Percentiles rank a stretch among this genome's conserved stretches.
phyloP scores from a whole-genome alignment of 2,888 invertebrate genomes.

The Nomada lathburiana region DNA sequence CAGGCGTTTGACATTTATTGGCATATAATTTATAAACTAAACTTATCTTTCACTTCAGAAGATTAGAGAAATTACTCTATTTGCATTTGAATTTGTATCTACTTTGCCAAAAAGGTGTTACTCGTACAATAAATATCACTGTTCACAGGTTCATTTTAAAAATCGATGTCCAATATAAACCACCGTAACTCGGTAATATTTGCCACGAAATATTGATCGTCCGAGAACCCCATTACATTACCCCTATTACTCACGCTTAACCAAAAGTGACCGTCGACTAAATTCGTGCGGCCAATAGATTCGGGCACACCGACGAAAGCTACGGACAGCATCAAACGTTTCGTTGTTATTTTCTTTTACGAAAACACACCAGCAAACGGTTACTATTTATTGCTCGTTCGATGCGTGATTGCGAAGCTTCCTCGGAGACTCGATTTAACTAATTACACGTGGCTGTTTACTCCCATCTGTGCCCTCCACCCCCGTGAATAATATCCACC shows the following conservation, averaged over 20 bases:
- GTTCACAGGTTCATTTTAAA: too few species aligned
- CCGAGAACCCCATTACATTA: not conserved
- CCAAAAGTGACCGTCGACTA: not conserved
- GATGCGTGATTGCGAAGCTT: constrained; percentile 36
- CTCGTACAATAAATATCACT: too few species aligned
- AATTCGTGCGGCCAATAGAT: not conserved
- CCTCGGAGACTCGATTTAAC: constrained; percentile 6
- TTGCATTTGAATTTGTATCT: too few species aligned
- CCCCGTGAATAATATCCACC: constrained; percentile 21
- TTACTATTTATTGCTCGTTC: constrained; percentile 57
- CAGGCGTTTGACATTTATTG: too few species aligned
- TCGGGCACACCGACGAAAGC: not conserved
- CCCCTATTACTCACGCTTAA: not conserved
- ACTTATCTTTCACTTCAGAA: too few species aligned
- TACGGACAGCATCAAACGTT: not conserved
- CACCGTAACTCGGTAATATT: too few species aligned
- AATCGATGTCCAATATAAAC: too few species aligned
- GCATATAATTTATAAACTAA: too few species aligned
- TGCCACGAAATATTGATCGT: too few species aligned
- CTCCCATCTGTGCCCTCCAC: not conserved
- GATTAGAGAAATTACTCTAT: too few species aligned
- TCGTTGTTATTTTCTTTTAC: not conserved
- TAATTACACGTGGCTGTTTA: not conserved
- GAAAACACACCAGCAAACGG: constrained; percentile 12
- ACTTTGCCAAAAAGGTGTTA: too few species aligned